phyloP scores from a whole-genome alignment of 2,888 invertebrate genomes.

The Mythimna vitellina region DNA sequence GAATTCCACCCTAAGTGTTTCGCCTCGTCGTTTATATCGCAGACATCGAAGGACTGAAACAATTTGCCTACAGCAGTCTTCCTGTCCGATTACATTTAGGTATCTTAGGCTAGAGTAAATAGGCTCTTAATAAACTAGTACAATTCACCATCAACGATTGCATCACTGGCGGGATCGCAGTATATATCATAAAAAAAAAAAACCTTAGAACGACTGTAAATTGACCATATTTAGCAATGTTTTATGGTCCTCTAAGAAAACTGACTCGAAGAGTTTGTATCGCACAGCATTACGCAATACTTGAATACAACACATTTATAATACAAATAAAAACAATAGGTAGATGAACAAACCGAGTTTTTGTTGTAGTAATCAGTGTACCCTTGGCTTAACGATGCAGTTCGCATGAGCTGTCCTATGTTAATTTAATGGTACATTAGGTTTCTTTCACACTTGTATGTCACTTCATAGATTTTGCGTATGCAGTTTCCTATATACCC shows the following conservation, averaged over 20 bases:
- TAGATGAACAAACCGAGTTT: slow-evolving; percentile 25
- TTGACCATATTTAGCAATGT: neutral
- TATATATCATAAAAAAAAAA: too few relatives aligned
- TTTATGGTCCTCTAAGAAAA: neutral
- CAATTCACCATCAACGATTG: too few relatives aligned
- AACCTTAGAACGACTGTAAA: neutral
- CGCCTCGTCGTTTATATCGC: too few relatives aligned
- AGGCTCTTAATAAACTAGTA: too few relatives aligned
- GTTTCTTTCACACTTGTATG: slow-evolving; percentile 57
- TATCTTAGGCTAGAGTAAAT: too few relatives aligned
- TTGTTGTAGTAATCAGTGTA: slow-evolving; percentile 45
- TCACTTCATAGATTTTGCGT: slow-evolving; percentile 48
- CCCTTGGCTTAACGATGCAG: slow-evolving; percentile 62
- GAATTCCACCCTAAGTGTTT: too few relatives aligned
- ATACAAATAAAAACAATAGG: slow-evolving; percentile 11
- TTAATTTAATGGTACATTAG: slow-evolving; percentile 62
- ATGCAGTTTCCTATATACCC: slow-evolving; percentile 39
- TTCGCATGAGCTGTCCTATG: slow-evolving; percentile 61
- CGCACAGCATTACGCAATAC: neutral
- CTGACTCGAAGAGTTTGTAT: neutral
- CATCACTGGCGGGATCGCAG: too few relatives aligned
- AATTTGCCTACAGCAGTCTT: too few relatives aligned
- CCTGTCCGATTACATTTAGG: too few relatives aligned
- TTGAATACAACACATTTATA: slow-evolving; percentile 5
- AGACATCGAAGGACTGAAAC: too few relatives aligned